Conservation (phyloP, 2,113 vertebrate species). For the Alouatta palliata region DNA sequence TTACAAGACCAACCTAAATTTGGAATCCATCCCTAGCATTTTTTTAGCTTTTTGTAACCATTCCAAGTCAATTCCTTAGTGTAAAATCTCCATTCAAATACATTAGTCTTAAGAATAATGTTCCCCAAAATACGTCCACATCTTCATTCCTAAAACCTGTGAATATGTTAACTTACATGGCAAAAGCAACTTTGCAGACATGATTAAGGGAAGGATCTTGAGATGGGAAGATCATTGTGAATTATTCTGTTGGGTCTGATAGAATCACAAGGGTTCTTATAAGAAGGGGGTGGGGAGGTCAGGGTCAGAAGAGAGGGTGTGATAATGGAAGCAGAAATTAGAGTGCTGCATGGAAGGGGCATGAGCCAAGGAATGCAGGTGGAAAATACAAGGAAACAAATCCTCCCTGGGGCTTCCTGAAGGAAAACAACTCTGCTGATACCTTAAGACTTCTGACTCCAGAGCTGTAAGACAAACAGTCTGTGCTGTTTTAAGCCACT, state of each 20-base stretch:
- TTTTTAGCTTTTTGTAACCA: neutral
- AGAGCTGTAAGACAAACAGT: neutral
- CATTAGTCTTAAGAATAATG: neutral
- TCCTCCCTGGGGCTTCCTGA: neutral
- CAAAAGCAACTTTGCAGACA: neutral
- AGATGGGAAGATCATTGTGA: neutral
- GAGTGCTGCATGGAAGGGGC: neutral
- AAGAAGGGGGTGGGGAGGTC: neutral
- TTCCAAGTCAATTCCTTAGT: neutral
- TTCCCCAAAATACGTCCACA: neutral
- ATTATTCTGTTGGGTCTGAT: neutral
- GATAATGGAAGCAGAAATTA: neutral
- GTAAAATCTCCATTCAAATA: neutral
- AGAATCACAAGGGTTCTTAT: neutral
- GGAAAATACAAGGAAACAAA: neutral
- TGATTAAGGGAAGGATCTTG: neutral
- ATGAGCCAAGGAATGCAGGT: neutral
- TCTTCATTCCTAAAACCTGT: neutral
- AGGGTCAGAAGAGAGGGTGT: neutral
- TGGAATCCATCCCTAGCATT: neutral
- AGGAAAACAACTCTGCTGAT: neutral
- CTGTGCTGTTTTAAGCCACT: neutral
- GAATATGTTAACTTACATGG: neutral
- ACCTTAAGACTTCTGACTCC: neutral
- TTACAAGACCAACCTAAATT: neutral